A percentile compares a stretch with the other conserved stretches of the same genome.
These are phyloP conservation scores for Teleogryllus occipitalis DNA, from an alignment of 1,140 invertebrate species.

Conservation along the genomic window DNA sequence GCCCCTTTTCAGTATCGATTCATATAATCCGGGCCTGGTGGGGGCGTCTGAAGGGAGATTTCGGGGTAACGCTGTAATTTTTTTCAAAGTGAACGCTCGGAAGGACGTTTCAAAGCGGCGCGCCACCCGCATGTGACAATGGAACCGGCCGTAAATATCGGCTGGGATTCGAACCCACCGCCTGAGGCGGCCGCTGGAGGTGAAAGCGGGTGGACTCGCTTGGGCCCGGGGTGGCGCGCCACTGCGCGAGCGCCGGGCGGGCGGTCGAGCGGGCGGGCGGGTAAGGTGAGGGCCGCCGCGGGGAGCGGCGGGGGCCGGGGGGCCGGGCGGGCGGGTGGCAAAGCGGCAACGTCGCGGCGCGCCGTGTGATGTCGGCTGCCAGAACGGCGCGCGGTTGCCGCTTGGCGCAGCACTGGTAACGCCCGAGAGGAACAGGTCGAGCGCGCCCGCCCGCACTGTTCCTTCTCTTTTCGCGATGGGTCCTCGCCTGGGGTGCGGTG, in stretches of 20 bases:
- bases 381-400: background rate
- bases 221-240: background rate
- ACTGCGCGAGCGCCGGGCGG: background rate
- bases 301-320: no score
- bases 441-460: background rate
- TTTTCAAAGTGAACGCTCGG: no score
- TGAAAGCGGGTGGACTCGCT: background rate
- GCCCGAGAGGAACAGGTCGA: background rate
- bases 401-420: background rate
- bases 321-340: no score
- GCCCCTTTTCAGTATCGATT: background rate
- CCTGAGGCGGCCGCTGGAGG: no score
- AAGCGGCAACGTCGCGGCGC: background rate
- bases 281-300: no score
- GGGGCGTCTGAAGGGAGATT: background rate
- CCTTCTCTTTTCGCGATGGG: background rate
- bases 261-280: no score
- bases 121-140: no score
- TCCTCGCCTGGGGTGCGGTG: background rate
- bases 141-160: no score
- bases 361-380: no score
- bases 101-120: no score
- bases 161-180: constrained; percentile 2
- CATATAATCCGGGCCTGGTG: background rate
- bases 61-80: background rate